Conservation (phyloP, 2,797 vertebrate species). For the Benthosema pterotum region DNA sequence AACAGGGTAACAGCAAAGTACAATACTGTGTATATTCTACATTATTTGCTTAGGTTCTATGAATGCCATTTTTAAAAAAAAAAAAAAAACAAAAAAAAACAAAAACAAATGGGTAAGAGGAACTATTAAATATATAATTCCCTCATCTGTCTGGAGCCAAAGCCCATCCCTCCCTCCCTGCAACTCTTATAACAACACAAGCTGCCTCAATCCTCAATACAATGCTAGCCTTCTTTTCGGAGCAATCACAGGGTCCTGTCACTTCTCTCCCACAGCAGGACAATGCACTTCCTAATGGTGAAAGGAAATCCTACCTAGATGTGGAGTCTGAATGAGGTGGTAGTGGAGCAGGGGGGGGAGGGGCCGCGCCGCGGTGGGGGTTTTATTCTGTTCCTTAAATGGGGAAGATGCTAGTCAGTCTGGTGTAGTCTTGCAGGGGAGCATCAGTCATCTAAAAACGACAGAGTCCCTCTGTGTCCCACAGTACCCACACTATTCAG, state of each 20-base stretch:
- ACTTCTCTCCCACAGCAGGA: slow-evolving; percentile 71
- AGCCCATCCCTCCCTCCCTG: slow-evolving; percentile 48
- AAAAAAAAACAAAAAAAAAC: too few species aligned
- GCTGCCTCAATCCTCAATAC: slow-evolving; percentile 55
- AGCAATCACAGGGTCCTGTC: slow-evolving; percentile 66
- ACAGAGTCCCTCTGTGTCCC: slow-evolving; percentile 60
- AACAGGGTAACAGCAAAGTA: slow-evolving; percentile 1
- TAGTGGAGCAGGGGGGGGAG: slow-evolving; percentile 28
- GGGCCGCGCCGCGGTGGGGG: slow-evolving; percentile 20
- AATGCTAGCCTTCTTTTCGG: slow-evolving; percentile 72
- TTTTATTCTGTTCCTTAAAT: slow-evolving; percentile 70
- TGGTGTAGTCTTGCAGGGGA: slow-evolving; percentile 68
- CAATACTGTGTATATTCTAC: background rate
- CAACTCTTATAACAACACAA: slow-evolving; percentile 55
- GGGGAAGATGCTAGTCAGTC: slow-evolving; percentile 60
- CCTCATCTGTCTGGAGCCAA: slow-evolving; percentile 48
- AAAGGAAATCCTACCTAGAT: slow-evolving; percentile 76
- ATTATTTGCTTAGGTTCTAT: background rate
- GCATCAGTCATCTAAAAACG: slow-evolving; percentile 65
- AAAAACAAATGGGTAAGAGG: background rate
- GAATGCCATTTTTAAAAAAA: background rate
- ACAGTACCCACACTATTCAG: slow-evolving; percentile 25
- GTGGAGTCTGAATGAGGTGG: slow-evolving; percentile 70
- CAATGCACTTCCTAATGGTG: slow-evolving; percentile 77
- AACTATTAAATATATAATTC: background rate